Evolutionary conservation across 2,797 vertebrate genomes (phyloP).

Genomic region (Brachyrhaphis roseni): DNA sequence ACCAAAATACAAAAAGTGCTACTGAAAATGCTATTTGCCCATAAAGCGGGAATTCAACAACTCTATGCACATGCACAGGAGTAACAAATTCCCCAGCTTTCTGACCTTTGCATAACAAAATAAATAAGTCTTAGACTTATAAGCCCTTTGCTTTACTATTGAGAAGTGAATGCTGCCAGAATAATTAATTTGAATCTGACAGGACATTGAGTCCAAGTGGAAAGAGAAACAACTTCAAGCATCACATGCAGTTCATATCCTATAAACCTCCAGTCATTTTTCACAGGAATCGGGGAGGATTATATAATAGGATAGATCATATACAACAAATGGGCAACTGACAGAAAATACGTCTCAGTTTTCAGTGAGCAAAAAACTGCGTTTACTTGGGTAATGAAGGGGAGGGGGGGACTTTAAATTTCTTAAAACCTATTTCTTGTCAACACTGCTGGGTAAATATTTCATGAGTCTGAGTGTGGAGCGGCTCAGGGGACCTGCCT

Average conservation of each 20-base stretch:
- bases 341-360: conserved; percentile 57
- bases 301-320: conserved; percentile 60
- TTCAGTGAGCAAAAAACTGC: conserved; percentile 76
- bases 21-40: conserved; percentile 2
- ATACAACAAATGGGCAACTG: conserved; percentile 50
- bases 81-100: not conserved
- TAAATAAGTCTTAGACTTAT: not conserved
- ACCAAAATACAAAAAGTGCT: conserved; percentile 37
- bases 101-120: not conserved
- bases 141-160: conserved; percentile 21
- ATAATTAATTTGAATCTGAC: conserved; percentile 9
- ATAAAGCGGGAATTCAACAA: not conserved
- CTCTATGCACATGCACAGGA: not conserved
- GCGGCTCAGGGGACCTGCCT: conserved; percentile 79
- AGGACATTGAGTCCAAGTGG: not conserved
- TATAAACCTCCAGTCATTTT: conserved; percentile 36
- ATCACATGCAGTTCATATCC: conserved; percentile 41
- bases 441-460: conserved; percentile 89
- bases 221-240: conserved; percentile 36
- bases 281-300: conserved; percentile 42
- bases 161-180: conserved; percentile 6
- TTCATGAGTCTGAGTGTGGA: conserved; percentile 84
- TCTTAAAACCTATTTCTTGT: conserved; percentile 91
- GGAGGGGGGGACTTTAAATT: conserved; percentile 82
- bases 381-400: conserved; percentile 83